phyloP scores from a whole-genome alignment of 2,113 vertebrate species.

The Aix galericulata region DNA sequence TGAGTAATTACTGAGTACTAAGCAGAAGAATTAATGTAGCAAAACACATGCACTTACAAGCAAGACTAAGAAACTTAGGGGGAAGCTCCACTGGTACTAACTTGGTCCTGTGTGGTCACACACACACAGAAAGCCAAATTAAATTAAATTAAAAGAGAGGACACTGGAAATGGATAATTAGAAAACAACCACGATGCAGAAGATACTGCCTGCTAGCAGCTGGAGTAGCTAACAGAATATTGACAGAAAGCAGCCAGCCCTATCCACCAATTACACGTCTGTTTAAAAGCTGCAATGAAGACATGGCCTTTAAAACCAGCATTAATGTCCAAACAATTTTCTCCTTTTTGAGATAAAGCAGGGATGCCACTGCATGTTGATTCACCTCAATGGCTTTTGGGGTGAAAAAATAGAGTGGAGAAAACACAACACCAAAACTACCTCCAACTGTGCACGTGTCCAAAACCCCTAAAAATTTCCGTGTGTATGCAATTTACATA shows the following conservation, averaged over 20 bases:
- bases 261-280: conserved; percentile 5
- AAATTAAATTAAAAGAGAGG: conserved; percentile 3
- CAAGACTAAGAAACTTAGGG: neutral
- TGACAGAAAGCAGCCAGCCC: conserved; percentile 56
- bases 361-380: neutral
- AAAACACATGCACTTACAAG: neutral
- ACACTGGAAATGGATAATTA: conserved; percentile 13
- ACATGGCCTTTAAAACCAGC: conserved; percentile 15
- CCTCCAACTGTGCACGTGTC: neutral
- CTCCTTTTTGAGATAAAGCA: neutral
- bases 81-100: neutral
- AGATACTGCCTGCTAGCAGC: conserved; percentile 14
- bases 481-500: neutral
- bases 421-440: neutral
- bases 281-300: conserved; percentile 14
- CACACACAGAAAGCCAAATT: neutral
- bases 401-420: neutral
- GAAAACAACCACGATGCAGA: conserved; percentile 19
- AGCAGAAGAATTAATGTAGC: neutral
- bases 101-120: neutral
- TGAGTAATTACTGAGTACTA: neutral
- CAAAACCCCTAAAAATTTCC: neutral
- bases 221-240: conserved; percentile 16
- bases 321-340: neutral
- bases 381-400: neutral